A percentile compares a stretch with the other conserved stretches of the same genome.
phyloP scores from a whole-genome alignment of 2,113 vertebrate species.

The Gambusia affinis region DNA sequence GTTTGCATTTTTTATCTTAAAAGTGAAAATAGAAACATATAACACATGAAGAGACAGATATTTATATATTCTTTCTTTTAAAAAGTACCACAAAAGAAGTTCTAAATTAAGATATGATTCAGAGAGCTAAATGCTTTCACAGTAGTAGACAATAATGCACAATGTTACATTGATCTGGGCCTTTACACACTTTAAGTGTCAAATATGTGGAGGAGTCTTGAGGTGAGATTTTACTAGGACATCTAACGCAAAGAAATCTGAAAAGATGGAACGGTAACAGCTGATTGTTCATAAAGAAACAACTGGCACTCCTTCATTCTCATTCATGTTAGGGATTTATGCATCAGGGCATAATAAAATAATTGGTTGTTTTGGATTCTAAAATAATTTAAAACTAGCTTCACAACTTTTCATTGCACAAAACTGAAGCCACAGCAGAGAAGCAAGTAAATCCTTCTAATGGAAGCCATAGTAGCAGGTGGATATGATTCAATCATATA shows the following conservation, averaged over 20 bases:
- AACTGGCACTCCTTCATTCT: neutral
- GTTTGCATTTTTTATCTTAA: slow-evolving; percentile 69
- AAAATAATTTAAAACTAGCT: neutral
- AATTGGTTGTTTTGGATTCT: neutral
- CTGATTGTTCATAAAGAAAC: neutral
- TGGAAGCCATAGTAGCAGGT: neutral
- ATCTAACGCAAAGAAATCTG: slow-evolving; percentile 14
- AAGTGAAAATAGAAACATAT: slow-evolving; percentile 70
- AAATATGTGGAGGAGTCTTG: slow-evolving; percentile 70
- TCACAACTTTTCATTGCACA: neutral
- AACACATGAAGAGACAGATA: slow-evolving; percentile 61
- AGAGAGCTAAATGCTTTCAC: slow-evolving; percentile 73
- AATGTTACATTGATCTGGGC: slow-evolving; percentile 73
- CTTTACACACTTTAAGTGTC: slow-evolving; percentile 58
- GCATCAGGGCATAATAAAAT: neutral
- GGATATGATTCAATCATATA: too few species aligned
- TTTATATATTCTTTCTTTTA: slow-evolving; percentile 49
- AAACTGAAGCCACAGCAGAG: too few species aligned
- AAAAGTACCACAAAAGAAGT: slow-evolving; percentile 54
- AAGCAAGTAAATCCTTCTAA: neutral
- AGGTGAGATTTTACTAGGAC: slow-evolving; percentile 20
- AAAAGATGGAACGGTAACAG: neutral
- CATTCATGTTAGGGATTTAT: neutral
- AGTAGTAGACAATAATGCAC: slow-evolving; percentile 80
- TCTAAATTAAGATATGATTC: slow-evolving; percentile 69